Conservation (phyloP, 1,140 invertebrate genomes). For the Ganaspis sp. region DNA sequence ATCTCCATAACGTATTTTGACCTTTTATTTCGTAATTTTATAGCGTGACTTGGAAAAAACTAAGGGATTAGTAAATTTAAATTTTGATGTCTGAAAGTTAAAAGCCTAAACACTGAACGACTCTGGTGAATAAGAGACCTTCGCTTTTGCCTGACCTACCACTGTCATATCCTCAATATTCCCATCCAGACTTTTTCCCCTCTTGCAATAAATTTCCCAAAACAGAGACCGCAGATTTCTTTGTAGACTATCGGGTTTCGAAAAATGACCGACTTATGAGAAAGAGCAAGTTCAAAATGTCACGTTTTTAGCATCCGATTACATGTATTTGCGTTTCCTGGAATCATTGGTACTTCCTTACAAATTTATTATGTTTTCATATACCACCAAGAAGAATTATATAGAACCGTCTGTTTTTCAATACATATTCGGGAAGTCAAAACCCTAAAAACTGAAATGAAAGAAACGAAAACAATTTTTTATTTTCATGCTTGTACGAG, state of each 20-base stretch:
- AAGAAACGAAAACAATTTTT: no score
- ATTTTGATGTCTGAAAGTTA: neutral
- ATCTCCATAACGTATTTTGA: no score
- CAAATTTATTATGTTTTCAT: no score
- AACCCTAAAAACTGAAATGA: no score
- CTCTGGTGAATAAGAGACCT: slow-evolving; percentile 3
- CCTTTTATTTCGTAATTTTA: no score
- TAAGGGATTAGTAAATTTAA: slow-evolving; percentile 14
- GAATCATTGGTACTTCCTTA: no score
- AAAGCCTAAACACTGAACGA: neutral
- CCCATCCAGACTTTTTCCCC: slow-evolving; percentile 30
- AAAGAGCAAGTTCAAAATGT: neutral
- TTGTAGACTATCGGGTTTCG: neutral
- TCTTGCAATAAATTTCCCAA: slow-evolving; percentile 19
- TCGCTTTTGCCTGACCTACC: neutral
- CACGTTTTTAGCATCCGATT: slow-evolving; percentile 5
- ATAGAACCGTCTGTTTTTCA: no score
- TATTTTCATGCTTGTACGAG: no score
- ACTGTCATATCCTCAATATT: slow-evolving; percentile 26
- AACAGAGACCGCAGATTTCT: slow-evolving; percentile 16
- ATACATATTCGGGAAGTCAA: no score
- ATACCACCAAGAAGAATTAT: no score
- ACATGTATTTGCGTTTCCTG: neutral
- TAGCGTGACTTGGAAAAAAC: neutral
- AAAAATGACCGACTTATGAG: slow-evolving; percentile 13